A percentile compares a stretch with the other conserved stretches of the same genome.
Evolutionary conservation across 2,888 invertebrate species (phyloP).

Genomic region (Leptopilina syphax): DNA sequence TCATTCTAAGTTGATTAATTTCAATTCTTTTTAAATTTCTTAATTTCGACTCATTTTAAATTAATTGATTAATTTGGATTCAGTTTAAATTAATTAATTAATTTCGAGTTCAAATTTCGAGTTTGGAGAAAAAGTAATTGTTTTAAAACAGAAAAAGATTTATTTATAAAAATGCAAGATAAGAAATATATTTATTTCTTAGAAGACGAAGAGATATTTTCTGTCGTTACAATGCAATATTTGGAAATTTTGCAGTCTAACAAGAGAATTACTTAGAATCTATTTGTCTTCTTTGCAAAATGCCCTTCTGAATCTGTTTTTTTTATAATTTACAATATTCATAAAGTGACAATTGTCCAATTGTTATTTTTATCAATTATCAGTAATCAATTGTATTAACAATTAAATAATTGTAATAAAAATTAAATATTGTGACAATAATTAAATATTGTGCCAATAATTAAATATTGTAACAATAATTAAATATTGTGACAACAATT

Average conservation of each 20-base stretch:
- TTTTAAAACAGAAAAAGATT: slow-evolving; percentile 1
- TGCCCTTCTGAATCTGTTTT: too few relatives aligned
- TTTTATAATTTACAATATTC: too few relatives aligned
- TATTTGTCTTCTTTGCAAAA: neutral
- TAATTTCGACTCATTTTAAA: too few relatives aligned
- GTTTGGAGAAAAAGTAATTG: neutral
- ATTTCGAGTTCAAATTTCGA: neutral
- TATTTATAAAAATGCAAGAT: too few relatives aligned
- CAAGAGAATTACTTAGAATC: neutral
- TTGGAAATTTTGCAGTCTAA: neutral
- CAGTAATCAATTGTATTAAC: too few relatives aligned
- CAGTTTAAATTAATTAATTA: neutral
- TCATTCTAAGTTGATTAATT: neutral
- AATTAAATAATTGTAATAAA: too few relatives aligned
- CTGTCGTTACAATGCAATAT: neutral
- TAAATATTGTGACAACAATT: too few relatives aligned
- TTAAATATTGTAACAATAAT: too few relatives aligned
- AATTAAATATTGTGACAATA: too few relatives aligned
- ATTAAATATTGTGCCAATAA: too few relatives aligned
- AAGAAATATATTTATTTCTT: slow-evolving; percentile 1
- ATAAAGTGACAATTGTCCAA: too few relatives aligned
- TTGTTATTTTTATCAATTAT: too few relatives aligned
- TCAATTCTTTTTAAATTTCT: neutral
- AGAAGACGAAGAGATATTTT: slow-evolving; percentile 10
- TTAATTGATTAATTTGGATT: neutral